phyloP scores from a whole-genome alignment of 2,797 vertebrate species.

The Thamnophis elegans region DNA sequence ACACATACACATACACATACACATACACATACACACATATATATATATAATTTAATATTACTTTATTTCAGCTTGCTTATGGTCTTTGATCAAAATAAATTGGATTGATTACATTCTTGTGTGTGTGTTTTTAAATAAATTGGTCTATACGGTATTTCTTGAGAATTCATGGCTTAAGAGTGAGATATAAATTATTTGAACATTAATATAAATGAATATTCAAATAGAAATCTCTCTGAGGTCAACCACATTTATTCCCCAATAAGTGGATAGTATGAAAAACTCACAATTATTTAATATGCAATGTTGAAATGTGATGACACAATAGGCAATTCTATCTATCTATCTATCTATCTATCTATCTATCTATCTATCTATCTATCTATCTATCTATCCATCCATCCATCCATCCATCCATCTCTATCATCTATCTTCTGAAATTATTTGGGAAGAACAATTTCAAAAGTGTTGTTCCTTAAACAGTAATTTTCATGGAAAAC shows the following conservation, averaged over 20 bases:
- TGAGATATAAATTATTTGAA: not conserved
- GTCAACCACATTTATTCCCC: not conserved
- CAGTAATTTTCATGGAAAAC: conserved; percentile 13
- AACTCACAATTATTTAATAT: not conserved
- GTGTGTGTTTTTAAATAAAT: not conserved
- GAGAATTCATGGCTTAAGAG: not conserved
- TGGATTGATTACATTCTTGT: not conserved
- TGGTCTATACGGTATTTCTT: not conserved
- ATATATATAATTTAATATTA: too few species aligned
- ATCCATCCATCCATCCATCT: too few species aligned
- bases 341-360: too few species aligned
- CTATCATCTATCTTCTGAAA: not conserved
- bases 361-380: too few species aligned
- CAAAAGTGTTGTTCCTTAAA: not conserved
- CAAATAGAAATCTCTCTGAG: not conserved
- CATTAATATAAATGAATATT: not conserved
- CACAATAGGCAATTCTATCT: not conserved
- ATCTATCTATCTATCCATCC: too few species aligned
- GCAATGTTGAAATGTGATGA: not conserved
- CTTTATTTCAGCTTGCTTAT: not conserved
- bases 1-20: too few species aligned
- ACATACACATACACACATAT: too few species aligned
- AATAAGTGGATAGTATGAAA: not conserved
- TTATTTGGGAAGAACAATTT: conserved; percentile 15
- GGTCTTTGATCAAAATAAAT: not conserved